Evolutionary conservation across 2,888 invertebrate species (phyloP), one percentile per base, ranked within the genome.

Genomic region (Colostygia pectinataria): DNA sequence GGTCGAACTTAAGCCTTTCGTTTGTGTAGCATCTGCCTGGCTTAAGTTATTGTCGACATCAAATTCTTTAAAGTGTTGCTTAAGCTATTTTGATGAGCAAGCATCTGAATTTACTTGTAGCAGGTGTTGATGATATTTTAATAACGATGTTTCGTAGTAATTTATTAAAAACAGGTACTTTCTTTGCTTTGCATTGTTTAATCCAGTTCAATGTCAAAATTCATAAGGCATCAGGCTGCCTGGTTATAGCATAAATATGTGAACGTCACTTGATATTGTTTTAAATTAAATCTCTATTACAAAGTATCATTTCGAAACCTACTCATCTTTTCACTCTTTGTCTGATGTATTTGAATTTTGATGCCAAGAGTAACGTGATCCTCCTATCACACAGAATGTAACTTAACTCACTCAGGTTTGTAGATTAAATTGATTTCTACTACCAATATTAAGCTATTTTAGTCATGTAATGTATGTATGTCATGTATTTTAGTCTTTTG

Each of bases 1-100:
- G 74, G 77, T 76, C 71, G 66, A 58, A 65, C 68, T 71, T 84
- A 84, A 85, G 73, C 84, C 84, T 83, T 84, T 81, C 71, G 74
- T 66, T 75, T 75, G 66, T 73, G 59, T 61, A 61, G 53, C 77
- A 82, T 78, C 78, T 80, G 81, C 66, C 53, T 37, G 58, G 66
- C 59, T 72, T 73, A 67, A 62, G 61, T 65, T 63, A 67, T 68
- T 63, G 60, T 63, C 55, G 50, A 61, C 55, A 64, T 69, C 66
- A 68, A 57, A 57, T 78, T 76, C 75, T 71, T 49, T 59, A 74
- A 76, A 74, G 60, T 59, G 58, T 65, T 55, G 49, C 44, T 59
- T 52, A 54, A 63, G 54, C 58, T 64, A 62, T 66, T 68, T 62
- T 64, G 63, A 68, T 64, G 65, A 68, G 61, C 63, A 61, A 48